A percentile compares a stretch with the other conserved stretches of the same genome.
phyloP scores from a whole-genome alignment of 30 jellyfish, hydroid and myxozoan species.

The Chrysaora quinquecirrha region DNA sequence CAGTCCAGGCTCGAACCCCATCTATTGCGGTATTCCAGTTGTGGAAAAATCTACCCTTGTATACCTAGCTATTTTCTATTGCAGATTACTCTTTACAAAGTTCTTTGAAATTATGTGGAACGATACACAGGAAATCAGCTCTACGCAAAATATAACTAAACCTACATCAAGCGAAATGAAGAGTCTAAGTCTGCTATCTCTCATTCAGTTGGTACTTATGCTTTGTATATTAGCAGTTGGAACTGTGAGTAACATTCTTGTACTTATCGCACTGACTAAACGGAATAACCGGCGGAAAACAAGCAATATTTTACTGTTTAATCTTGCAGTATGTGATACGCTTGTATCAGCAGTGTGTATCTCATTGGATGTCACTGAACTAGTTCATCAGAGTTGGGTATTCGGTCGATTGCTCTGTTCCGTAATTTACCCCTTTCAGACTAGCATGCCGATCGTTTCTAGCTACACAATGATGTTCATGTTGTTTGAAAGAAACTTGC shows the following conservation, averaged over 20 bases:
- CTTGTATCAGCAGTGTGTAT: conserved; percentile 55
- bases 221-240: conserved; percentile 46
- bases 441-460: conserved; percentile 67
- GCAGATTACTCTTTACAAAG: too few species aligned
- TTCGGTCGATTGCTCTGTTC: conserved; percentile 49
- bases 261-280: conserved; percentile 27
- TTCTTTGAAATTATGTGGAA: too few species aligned
- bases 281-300: conserved; percentile 65
- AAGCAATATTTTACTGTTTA: conserved; percentile 66
- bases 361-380: conserved; percentile 44
- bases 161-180: too few species aligned
- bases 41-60: too few species aligned
- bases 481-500: conserved; percentile 70
- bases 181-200: not conserved
- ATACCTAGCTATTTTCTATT: too few species aligned
- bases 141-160: too few species aligned
- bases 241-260: conserved; percentile 49
- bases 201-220: conserved; percentile 27
- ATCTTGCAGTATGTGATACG: conserved; percentile 72
- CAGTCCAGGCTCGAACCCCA: too few species aligned
- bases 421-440: conserved; percentile 73
- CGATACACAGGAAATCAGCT: too few species aligned
- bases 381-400: conserved; percentile 36
- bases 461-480: conserved; percentile 73
- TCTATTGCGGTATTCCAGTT: too few species aligned